Conservation (phyloP, 2,888 invertebrate genomes). For the Megalurothrips usitatus region DNA sequence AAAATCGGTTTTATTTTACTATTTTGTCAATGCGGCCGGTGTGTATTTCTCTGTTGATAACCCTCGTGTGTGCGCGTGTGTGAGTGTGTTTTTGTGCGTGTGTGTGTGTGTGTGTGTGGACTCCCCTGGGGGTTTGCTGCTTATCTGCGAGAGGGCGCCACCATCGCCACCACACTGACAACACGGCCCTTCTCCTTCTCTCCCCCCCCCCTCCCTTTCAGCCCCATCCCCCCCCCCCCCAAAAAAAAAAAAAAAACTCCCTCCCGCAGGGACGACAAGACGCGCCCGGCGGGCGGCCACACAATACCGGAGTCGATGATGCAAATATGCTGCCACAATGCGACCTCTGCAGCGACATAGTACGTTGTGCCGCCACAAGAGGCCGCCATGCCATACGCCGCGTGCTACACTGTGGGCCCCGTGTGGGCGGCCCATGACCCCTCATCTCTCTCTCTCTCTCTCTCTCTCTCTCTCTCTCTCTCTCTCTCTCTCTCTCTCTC, state of each 20-base stretch:
- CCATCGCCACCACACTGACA: background rate
- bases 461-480: too few species aligned
- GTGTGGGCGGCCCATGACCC: background rate
- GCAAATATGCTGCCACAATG: conserved; percentile 7
- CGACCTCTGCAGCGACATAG: background rate
- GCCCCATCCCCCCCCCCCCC: background rate
- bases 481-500: background rate
- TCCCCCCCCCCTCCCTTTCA: background rate
- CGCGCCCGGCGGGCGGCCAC: background rate
- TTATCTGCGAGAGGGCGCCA: background rate
- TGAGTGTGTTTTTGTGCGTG: background rate
- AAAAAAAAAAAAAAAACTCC: too few species aligned
- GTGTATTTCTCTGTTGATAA: background rate
- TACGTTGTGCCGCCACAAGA: conserved; percentile 1
- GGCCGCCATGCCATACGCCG: background rate
- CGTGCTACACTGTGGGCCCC: background rate
- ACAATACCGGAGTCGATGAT: conserved; percentile 22
- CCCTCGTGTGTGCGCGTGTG: background rate
- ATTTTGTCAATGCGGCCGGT: background rate
- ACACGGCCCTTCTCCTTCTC: background rate
- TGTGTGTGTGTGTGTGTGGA: background rate
- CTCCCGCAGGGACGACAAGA: background rate
- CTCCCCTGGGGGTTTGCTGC: background rate
- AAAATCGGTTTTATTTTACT: background rate
- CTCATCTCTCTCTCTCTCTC: too few species aligned